A percentile compares a stretch with the other conserved stretches of the same genome.
phyloP scores from a whole-genome alignment of 2,888 invertebrate species.

The Drosophila phalerata region DNA sequence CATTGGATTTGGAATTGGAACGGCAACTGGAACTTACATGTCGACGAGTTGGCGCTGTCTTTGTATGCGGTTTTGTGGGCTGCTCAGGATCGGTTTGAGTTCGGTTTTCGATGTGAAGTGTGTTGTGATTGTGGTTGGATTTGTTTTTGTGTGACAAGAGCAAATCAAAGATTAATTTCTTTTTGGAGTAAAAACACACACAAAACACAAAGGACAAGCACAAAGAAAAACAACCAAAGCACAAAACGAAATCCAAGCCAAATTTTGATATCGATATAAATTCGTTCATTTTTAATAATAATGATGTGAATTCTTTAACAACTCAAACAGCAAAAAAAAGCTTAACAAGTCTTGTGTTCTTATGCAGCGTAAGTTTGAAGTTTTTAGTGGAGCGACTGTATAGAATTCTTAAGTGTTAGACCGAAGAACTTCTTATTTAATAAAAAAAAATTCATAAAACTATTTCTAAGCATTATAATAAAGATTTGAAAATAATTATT shows the following conservation, averaged over 20 bases:
- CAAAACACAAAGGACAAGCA: constrained; percentile 18
- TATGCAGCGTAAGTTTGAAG: neutral
- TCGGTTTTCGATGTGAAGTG: constrained; percentile 38
- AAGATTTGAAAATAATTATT: too few relatives aligned
- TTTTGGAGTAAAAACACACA: constrained; percentile 21
- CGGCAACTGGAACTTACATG: constrained; percentile 80
- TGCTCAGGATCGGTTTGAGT: constrained; percentile 43
- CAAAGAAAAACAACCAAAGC: neutral
- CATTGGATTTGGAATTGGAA: constrained; percentile 1
- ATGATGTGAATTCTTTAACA: neutral
- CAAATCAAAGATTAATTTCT: constrained; percentile 62
- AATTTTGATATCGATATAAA: neutral
- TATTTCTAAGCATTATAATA: too few relatives aligned
- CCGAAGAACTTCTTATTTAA: neutral
- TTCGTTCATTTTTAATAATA: neutral
- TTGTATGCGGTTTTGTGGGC: constrained; percentile 82
- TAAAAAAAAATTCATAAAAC: neutral
- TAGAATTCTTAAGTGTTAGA: neutral
- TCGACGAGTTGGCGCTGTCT: constrained; percentile 81
- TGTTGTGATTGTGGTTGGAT: constrained; percentile 39
- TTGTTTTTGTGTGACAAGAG: constrained; percentile 53
- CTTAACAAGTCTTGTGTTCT: neutral
- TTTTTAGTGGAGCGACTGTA: neutral
- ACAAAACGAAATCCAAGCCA: neutral
- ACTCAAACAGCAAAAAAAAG: neutral